Percentiles rank a stretch among this genome's conserved stretches.
Evolutionary conservation across 2,888 invertebrate species (phyloP).

Genomic region (Homarus gammarus): DNA sequence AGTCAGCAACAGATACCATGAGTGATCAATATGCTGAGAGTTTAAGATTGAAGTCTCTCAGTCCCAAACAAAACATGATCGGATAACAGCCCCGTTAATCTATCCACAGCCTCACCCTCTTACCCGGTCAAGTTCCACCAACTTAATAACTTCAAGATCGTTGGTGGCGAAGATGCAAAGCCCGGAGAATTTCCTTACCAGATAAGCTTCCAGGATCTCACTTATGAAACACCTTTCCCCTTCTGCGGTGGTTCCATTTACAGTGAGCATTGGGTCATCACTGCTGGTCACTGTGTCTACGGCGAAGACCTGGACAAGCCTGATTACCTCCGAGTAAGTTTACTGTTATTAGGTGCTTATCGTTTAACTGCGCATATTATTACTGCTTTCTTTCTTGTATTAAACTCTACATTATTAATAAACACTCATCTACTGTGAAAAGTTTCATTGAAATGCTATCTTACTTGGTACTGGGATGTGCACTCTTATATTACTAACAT

Average conservation of each 20-base stretch:
- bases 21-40: too few species aligned
- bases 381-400: too few species aligned
- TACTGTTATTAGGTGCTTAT: too few species aligned
- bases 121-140: conserved; percentile 24
- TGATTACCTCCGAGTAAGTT: conserved; percentile 41
- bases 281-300: conserved; percentile 61
- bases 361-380: too few species aligned
- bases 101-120: conserved; percentile 43
- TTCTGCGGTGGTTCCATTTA: conserved; percentile 66
- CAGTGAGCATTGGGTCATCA: conserved; percentile 53
- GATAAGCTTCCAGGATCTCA: conserved; percentile 66
- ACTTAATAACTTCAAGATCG: conserved; percentile 67
- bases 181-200: conserved; percentile 68
- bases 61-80: too few species aligned
- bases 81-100: too few species aligned
- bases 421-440: background rate
- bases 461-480: too few species aligned
- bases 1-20: too few species aligned
- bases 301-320: conserved; percentile 52
- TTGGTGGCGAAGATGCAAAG: conserved; percentile 55
- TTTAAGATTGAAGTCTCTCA: too few species aligned
- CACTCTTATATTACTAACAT: too few species aligned
- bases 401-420: too few species aligned
- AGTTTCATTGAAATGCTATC: too few species aligned
- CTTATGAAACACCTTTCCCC: conserved; percentile 26